These are phyloP conservation scores for Teinopalpus imperialis DNA, from an alignment of 2,888 invertebrate genomes.

Conservation along the genomic window DNA sequence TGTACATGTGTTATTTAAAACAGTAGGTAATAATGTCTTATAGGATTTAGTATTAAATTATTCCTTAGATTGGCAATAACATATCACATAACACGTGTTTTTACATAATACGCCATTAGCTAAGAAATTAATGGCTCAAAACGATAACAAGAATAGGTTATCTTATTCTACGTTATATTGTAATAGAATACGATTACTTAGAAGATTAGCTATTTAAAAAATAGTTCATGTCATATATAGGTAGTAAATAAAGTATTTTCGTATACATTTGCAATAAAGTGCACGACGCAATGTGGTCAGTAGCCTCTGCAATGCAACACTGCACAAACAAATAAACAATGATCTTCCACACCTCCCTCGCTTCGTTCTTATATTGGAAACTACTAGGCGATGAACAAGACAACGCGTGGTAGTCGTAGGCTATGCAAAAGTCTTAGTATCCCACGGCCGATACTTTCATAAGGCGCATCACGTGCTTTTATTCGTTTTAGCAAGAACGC, in stretches of 20 bases:
- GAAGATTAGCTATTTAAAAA: slow-evolving; percentile 8
- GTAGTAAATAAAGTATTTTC: slow-evolving; percentile 8
- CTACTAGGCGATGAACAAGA: slow-evolving; percentile 2
- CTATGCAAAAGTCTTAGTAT: slow-evolving; percentile 41
- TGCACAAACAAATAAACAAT: slow-evolving; percentile 11
- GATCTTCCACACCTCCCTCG: background rate
- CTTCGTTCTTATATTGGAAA: slow-evolving; percentile 1
- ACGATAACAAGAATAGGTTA: background rate
- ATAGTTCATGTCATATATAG: slow-evolving; percentile 10
- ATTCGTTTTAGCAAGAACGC: slow-evolving; percentile 53
- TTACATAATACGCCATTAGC: slow-evolving; percentile 12
- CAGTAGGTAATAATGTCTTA: background rate
- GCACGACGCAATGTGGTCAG: slow-evolving; percentile 3
- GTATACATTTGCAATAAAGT: slow-evolving; percentile 13
- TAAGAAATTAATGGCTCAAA: background rate
- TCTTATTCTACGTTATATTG: too few species aligned
- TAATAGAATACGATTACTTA: background rate
- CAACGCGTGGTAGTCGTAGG: slow-evolving; percentile 23
- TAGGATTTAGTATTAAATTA: background rate
- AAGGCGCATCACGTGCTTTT: slow-evolving; percentile 57
- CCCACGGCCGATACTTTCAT: slow-evolving; percentile 65
- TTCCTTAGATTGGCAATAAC: background rate
- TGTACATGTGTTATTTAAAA: background rate
- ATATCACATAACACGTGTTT: background rate
- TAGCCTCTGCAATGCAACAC: slow-evolving; percentile 17